phyloP scores from a whole-genome alignment of 2,797 vertebrate genomes.

The Tapirus indicus region DNA sequence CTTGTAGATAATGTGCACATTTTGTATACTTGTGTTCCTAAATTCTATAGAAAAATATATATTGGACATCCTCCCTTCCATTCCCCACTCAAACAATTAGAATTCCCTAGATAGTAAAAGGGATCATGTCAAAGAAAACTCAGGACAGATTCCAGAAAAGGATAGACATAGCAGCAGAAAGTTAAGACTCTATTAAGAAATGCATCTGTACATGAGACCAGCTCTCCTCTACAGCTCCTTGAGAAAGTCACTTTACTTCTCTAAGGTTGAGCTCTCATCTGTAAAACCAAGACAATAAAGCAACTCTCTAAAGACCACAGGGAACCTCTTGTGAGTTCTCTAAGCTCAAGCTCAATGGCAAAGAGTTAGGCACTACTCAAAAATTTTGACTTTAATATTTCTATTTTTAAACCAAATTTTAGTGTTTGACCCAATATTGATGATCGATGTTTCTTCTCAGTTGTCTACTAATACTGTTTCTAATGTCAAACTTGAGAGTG shows the following conservation, averaged over 20 bases:
- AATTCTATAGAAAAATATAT: background rate
- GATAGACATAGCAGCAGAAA: background rate
- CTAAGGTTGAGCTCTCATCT: background rate
- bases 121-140: background rate
- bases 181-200: background rate
- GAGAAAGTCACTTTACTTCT: background rate
- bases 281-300: background rate
- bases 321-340: background rate
- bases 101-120: background rate
- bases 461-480: background rate
- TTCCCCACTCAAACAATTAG: background rate
- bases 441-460: background rate
- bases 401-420: slow-evolving; percentile 10
- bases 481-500: background rate
- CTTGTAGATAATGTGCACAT: background rate
- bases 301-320: background rate
- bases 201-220: background rate
- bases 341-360: background rate
- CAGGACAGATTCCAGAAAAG: background rate
- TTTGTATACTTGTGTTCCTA: background rate
- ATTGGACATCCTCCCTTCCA: background rate
- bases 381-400: background rate
- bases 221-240: background rate
- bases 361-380: background rate
- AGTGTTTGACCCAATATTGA: background rate